phyloP scores from a whole-genome alignment of 2,797 vertebrate genomes.

The Enteromius unitaeniatus region DNA sequence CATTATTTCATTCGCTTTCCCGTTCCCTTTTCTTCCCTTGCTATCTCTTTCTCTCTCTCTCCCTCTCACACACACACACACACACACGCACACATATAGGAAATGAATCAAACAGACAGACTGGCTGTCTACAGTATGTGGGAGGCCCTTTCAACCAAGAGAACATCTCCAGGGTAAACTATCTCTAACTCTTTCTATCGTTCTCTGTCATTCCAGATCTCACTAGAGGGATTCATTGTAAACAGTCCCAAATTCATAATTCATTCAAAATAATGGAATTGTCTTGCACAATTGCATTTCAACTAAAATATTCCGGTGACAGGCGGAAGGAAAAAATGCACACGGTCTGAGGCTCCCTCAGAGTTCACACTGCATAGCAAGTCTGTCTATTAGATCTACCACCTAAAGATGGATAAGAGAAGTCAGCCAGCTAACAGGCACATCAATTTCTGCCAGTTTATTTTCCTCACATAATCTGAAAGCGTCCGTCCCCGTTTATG shows the following conservation, averaged over 20 bases:
- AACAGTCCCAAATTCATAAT: constrained; percentile 51
- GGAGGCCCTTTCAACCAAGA: constrained; percentile 59
- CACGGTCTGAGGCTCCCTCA: background rate
- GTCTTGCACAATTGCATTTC: constrained; percentile 40
- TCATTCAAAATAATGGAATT: constrained; percentile 51
- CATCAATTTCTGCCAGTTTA: constrained; percentile 11
- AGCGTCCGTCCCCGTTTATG: background rate
- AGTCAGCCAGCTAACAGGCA: constrained; percentile 8
- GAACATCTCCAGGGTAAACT: constrained; percentile 62
- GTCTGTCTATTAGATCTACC: constrained; percentile 20
- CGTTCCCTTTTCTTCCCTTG: background rate
- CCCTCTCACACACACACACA: constrained; percentile 38
- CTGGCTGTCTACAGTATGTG: constrained; percentile 60
- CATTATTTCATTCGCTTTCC: background rate
- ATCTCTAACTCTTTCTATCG: constrained; percentile 37
- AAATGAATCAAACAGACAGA: constrained; percentile 61
- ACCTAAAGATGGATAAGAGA: constrained; percentile 18
- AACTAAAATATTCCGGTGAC: constrained; percentile 27
- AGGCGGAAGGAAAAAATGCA: background rate
- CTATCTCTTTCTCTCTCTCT: background rate
- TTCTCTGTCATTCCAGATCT: constrained; percentile 44
- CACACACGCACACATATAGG: constrained; percentile 47
- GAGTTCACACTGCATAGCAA: constrained; percentile 21
- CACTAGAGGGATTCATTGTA: constrained; percentile 44
- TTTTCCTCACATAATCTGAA: constrained; percentile 6